Conservation (phyloP, 2,113 vertebrate genomes). For the Panthera leo region DNA sequence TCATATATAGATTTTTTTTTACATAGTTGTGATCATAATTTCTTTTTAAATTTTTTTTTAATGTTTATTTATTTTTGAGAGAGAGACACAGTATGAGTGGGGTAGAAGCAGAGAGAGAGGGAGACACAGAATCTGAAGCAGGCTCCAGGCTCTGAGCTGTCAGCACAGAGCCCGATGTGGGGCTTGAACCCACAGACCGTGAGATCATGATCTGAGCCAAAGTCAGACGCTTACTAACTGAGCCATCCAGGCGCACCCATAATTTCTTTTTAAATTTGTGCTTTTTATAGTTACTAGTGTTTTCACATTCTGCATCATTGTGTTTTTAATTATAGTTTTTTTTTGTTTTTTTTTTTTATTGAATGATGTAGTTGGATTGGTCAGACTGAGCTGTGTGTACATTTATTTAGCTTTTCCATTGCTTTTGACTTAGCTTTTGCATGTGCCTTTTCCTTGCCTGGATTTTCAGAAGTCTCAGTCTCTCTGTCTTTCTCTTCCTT, state of each 20-base stretch:
- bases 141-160: too few relatives aligned
- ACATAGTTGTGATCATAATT: not conserved
- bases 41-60: not conserved
- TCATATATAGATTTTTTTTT: not conserved
- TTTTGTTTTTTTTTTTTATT: not conserved
- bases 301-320: not conserved
- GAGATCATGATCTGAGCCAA: too few relatives aligned
- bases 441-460: not conserved
- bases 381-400: not conserved
- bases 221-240: too few relatives aligned
- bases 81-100: too few relatives aligned
- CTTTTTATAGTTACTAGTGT: not conserved
- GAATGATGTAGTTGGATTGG: not conserved
- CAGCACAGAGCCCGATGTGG: too few relatives aligned
- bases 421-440: not conserved
- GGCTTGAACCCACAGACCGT: too few relatives aligned
- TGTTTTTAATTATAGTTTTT: not conserved
- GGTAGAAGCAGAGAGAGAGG: too few relatives aligned
- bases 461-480: constrained; percentile 10
- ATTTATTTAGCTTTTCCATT: constrained; percentile 12
- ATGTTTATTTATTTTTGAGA: too few relatives aligned
- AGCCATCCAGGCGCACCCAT: not conserved
- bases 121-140: too few relatives aligned
- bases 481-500: not conserved
- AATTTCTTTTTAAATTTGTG: constrained; percentile 1